phyloP scores from a whole-genome alignment of 2,797 vertebrate species.

The Allobates femoralis region DNA sequence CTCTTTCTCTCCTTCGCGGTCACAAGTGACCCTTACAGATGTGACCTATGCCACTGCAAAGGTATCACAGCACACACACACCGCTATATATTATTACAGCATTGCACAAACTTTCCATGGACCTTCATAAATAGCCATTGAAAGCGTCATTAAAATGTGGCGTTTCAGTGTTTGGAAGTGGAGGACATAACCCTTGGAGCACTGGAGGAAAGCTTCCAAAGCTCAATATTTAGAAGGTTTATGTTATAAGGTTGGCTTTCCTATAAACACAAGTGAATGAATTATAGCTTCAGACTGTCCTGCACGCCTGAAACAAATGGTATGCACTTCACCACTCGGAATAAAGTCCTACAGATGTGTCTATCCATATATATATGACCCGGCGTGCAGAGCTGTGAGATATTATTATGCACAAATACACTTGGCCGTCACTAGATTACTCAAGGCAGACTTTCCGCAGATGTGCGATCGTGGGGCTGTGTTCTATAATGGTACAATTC shows the following conservation, averaged over 20 bases:
- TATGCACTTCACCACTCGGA: background rate
- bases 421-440: constrained; percentile 26
- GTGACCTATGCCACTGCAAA: constrained; percentile 57
- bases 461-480: constrained; percentile 16
- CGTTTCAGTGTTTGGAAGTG: constrained; percentile 38
- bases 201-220: constrained; percentile 43
- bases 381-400: constrained; percentile 26
- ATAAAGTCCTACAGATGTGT: constrained; percentile 26
- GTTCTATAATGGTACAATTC: constrained; percentile 17
- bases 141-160: constrained; percentile 51
- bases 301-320: constrained; percentile 41
- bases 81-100: constrained; percentile 55
- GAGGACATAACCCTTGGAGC: constrained; percentile 36
- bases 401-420: constrained; percentile 28
- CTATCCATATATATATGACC: constrained; percentile 31
- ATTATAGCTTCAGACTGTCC: constrained; percentile 40
- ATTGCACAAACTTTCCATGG: constrained; percentile 60
- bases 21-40: constrained; percentile 59
- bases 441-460: constrained; percentile 26
- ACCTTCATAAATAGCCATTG: constrained; percentile 45
- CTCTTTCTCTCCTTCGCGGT: constrained; percentile 38
- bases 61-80: constrained; percentile 49
- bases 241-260: constrained; percentile 34
- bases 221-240: constrained; percentile 46
- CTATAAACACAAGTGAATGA: constrained; percentile 49